Evolutionary conservation across 2,113 vertebrate genomes (phyloP).

Genomic region (Sciurus niger): DNA sequence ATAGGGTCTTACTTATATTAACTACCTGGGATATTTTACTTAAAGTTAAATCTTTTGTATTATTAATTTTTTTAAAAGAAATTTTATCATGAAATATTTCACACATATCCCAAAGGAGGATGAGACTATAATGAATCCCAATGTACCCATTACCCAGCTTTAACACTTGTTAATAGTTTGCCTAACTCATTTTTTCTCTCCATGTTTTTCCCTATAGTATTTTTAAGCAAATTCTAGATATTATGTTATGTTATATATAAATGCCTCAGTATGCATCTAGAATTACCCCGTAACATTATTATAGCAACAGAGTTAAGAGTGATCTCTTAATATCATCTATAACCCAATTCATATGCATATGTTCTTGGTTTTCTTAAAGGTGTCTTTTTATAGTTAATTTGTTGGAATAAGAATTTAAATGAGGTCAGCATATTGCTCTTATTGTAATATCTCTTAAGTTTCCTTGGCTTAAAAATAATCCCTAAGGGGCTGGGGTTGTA

Average conservation of each 20-base stretch:
- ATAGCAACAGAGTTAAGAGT: neutral
- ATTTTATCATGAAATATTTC: neutral
- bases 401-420: neutral
- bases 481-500: neutral
- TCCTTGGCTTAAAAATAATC: neutral
- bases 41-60: neutral
- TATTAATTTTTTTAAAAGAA: neutral
- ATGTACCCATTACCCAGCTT: neutral
- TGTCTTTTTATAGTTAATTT: neutral
- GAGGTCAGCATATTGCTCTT: neutral
- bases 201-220: neutral
- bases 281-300: neutral
- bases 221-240: slow-evolving; percentile 7
- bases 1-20: neutral
- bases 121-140: neutral
- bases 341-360: neutral
- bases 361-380: slow-evolving; percentile 34
- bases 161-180: neutral
- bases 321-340: neutral
- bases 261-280: neutral
- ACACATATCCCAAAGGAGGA: neutral
- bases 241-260: neutral
- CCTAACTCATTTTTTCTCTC: neutral
- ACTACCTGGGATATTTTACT: neutral
- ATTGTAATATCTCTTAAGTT: neutral